phyloP scores from a whole-genome alignment of 2,888 invertebrate genomes.

The Xanthorhoe spadicearia region DNA sequence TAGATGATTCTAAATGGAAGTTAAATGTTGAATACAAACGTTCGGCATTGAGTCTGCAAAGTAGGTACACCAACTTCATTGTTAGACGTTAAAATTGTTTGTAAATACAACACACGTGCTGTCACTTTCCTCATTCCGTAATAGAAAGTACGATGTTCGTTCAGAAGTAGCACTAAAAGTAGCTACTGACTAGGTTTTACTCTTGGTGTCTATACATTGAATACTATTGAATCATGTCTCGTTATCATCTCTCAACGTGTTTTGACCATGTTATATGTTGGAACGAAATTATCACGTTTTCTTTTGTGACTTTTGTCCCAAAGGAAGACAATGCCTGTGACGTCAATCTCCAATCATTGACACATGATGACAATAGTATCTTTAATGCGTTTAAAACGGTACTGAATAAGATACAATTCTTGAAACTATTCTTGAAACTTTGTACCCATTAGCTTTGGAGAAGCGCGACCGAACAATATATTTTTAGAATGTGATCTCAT shows the following conservation, averaged over 20 bases:
- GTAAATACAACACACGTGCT: constrained; percentile 13
- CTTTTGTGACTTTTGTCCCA: constrained; percentile 15
- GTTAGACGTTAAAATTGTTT: constrained; percentile 17
- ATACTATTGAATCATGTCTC: background rate
- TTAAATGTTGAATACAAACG: background rate
- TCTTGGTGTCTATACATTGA: no score
- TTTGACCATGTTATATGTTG: background rate
- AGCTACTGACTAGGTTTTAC: no score
- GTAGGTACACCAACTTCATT: constrained; percentile 22
- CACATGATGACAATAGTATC: constrained; percentile 28
- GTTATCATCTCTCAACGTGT: background rate
- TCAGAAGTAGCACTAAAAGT: no score
- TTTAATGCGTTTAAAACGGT: constrained; percentile 3
- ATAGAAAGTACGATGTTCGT: constrained; percentile 1
- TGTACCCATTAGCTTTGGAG: constrained; percentile 1
- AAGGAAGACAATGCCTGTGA: constrained; percentile 28
- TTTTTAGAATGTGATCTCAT: constrained; percentile 28
- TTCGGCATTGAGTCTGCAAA: background rate
- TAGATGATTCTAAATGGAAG: background rate
- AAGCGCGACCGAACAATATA: constrained; percentile 5
- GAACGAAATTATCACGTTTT: constrained; percentile 7
- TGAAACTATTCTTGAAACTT: constrained; percentile 1
- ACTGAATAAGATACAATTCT: background rate
- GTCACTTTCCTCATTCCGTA: constrained; percentile 10
- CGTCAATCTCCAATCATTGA: constrained; percentile 27